Conservation (phyloP, 2,113 vertebrate genomes). For the Seriola aureovittata region DNA sequence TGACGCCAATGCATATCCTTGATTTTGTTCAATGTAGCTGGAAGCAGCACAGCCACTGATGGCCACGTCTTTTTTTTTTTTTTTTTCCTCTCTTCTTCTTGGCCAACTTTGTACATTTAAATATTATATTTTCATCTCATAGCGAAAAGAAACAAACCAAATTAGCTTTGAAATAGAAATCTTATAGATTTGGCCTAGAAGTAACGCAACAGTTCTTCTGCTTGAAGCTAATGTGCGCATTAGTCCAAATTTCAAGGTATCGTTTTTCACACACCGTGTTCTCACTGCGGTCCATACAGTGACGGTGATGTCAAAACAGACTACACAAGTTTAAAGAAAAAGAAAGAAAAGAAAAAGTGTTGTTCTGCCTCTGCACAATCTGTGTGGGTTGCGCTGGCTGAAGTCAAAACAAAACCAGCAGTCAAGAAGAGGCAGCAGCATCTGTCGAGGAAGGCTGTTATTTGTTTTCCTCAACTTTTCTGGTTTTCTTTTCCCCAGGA, state of each 20-base stretch:
- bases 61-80: neutral
- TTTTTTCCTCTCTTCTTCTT: neutral
- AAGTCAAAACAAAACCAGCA: conserved; percentile 74
- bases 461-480: conserved; percentile 70
- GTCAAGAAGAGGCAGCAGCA: conserved; percentile 64
- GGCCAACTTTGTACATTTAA: neutral
- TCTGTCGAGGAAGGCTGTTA: conserved; percentile 65
- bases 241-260: conserved; percentile 25
- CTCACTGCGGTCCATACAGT: conserved; percentile 17
- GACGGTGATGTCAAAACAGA: conserved; percentile 58
- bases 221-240: conserved; percentile 7
- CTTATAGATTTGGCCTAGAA: neutral
- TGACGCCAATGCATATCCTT: neutral
- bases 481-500: conserved; percentile 44
- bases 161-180: neutral
- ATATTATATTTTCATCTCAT: neutral
- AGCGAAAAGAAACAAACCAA: neutral
- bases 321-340: conserved; percentile 11
- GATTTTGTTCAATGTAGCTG: neutral
- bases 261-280: conserved; percentile 45
- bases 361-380: conserved; percentile 41
- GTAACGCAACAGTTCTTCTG: neutral
- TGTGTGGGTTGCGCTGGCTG: conserved; percentile 65
- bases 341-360: neutral
- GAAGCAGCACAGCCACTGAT: too few species aligned